phyloP scores from a whole-genome alignment of 2,797 vertebrate genomes.

The Octomys mimax region DNA sequence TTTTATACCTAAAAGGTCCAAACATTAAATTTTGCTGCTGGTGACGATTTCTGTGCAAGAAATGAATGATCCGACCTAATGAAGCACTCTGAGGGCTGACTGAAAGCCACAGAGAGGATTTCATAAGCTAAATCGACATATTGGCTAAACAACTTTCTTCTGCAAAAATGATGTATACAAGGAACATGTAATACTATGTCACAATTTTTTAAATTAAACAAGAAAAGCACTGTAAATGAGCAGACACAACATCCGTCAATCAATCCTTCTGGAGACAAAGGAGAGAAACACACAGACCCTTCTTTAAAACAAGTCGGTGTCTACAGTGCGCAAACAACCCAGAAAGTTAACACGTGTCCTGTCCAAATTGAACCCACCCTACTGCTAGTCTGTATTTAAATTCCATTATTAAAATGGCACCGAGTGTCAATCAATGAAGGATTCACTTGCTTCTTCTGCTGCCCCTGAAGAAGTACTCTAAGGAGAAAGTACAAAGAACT shows the following conservation, averaged over 20 bases:
- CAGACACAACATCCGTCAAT: conserved; percentile 81
- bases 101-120: conserved; percentile 72
- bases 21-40: conserved; percentile 81
- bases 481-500: conserved; percentile 77
- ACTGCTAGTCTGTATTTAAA: conserved; percentile 62
- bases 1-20: conserved; percentile 84
- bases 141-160: conserved; percentile 77
- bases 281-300: conserved; percentile 65
- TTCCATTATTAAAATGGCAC: conserved; percentile 61
- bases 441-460: conserved; percentile 59
- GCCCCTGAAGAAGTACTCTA: conserved; percentile 71
- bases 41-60: conserved; percentile 67
- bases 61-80: conserved; percentile 70
- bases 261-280: conserved; percentile 85
- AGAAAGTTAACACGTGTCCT: conserved; percentile 64
- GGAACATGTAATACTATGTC: conserved; percentile 65
- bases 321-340: conserved; percentile 53
- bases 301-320: conserved; percentile 62
- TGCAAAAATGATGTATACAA: conserved; percentile 68
- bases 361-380: conserved; percentile 47
- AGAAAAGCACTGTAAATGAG: conserved; percentile 74
- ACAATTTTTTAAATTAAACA: conserved; percentile 77
- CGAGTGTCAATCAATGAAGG: conserved; percentile 61
- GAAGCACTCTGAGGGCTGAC: conserved; percentile 62
- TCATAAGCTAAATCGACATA: conserved; percentile 78